A percentile compares a stretch with the other conserved stretches of the same genome.
Evolutionary conservation across 2,113 vertebrate genomes (phyloP).

Genomic region (Cololabis saira): DNA sequence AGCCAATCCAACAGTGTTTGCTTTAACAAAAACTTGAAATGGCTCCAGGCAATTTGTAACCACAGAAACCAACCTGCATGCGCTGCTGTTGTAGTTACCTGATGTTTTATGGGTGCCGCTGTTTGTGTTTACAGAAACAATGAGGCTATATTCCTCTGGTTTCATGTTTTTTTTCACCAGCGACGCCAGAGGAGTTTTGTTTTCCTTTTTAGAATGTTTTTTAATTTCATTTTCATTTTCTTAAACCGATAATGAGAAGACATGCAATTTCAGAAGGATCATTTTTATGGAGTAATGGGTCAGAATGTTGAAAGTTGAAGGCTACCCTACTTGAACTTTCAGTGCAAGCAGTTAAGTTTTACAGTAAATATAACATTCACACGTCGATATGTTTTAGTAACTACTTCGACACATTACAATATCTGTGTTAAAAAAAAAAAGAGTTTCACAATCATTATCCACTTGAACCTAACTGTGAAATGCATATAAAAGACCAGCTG

Average conservation of each 20-base stretch:
- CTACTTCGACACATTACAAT: too few relatives aligned
- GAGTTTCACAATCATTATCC: too few relatives aligned
- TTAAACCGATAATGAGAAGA: not conserved
- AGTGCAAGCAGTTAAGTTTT: too few relatives aligned
- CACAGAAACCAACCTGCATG: slow-evolving; percentile 65
- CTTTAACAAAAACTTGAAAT: slow-evolving; percentile 53
- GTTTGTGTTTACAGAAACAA: slow-evolving; percentile 81
- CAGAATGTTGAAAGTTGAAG: too few relatives aligned
- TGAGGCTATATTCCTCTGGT: slow-evolving; percentile 65
- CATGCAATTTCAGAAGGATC: slow-evolving; percentile 6
- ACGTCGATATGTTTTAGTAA: too few relatives aligned
- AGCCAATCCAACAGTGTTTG: slow-evolving; percentile 51
- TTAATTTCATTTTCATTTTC: slow-evolving; percentile 2
- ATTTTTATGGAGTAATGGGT: not conserved
- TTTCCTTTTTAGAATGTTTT: slow-evolving; percentile 57
- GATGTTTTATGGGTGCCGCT: slow-evolving; percentile 71
- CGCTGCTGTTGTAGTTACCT: slow-evolving; percentile 82
- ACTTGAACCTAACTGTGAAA: too few relatives aligned
- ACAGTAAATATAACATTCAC: too few relatives aligned
- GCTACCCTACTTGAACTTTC: too few relatives aligned
- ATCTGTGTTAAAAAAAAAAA: too few relatives aligned
- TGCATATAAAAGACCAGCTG: too few relatives aligned
- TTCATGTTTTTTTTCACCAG: slow-evolving; percentile 70
- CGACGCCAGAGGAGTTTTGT: slow-evolving; percentile 67
- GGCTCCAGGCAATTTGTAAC: slow-evolving; percentile 64